A percentile compares a stretch with the other conserved stretches of the same genome.
phyloP scores from a whole-genome alignment of 2,113 vertebrate species.

The Ceyx margarethae region DNA sequence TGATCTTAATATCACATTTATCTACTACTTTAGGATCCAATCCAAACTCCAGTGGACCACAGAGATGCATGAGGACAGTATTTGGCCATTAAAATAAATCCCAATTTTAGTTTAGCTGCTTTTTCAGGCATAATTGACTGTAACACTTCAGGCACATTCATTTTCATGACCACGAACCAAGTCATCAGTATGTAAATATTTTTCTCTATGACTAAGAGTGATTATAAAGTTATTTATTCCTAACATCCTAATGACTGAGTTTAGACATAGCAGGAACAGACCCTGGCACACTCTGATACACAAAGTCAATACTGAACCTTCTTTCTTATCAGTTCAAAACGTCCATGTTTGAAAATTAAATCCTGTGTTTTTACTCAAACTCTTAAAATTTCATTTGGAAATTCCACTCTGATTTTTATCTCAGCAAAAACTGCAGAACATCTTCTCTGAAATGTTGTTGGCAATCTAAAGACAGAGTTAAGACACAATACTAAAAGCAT shows the following conservation, averaged over 20 bases:
- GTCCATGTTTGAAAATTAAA: neutral
- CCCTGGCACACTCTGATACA: neutral
- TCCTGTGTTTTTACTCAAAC: neutral
- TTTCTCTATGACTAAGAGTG: neutral
- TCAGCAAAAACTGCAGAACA: neutral
- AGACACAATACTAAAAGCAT: neutral
- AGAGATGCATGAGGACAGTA: neutral
- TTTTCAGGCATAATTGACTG: neutral
- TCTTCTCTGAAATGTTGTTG: neutral
- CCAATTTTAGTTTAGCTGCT: neutral
- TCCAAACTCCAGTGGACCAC: neutral
- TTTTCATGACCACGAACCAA: neutral
- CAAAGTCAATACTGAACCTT: neutral
- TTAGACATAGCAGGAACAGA: neutral
- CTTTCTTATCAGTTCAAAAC: neutral
- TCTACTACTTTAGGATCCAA: neutral
- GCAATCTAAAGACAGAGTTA: neutral
- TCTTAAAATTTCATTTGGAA: neutral
- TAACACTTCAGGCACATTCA: neutral
- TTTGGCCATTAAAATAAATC: neutral
- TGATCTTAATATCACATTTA: neutral
- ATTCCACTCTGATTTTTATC: neutral
- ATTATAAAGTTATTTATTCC: constrained; percentile 7
- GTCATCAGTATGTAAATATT: constrained; percentile 14
- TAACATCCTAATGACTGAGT: neutral